Evolutionary conservation across 2,113 vertebrate genomes (phyloP), one percentile per base, ranked within the genome.

Genomic region (Nothobranchius furzeri): DNA sequence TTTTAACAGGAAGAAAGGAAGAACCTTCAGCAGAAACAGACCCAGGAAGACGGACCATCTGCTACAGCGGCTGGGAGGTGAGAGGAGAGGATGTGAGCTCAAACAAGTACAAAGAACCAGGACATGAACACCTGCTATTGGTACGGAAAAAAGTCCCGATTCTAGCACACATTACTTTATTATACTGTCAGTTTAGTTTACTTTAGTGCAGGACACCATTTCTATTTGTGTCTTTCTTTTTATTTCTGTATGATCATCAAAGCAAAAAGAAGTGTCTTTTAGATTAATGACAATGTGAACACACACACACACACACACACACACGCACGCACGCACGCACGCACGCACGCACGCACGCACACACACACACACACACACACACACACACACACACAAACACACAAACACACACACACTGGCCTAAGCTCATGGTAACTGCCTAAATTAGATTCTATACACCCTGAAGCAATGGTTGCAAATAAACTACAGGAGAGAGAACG

Each of bases 371-470:
- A 61, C 7, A 55, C 6, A n/a, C 35, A 56, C 60, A 64, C 60
- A 66, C 40, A 7, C 37, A 40, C 37, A 4, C 37, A 46, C 10
- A 35, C 20, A 70, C 37, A 62, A 54, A 45, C 14, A 36, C 40
- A 65, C 67, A 85, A 47, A 68, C 20, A 20, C 20, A 20, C 20
- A 20, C 20, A 20, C 37, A 70, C 51, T 47, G 40, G 76, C 68
- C 58, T 67, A 12, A 64, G 76, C 63, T 75, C 82, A 62, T 86
- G 78, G 85, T 87, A 83, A 85, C 60, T 60, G 64, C 49, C 64
- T 60, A 84, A 87, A 89, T 85, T 72, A 74, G 72, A 87, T 87
- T 82, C 12, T 36, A 75, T 53, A 40, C 75, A 62, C 52, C 82
- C 80, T 49, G 1, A 20, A 81, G 81, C 47, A 6, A 73, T 2